Conservation (phyloP, 2,888 invertebrate genomes). For the Nemoura dubitans region DNA sequence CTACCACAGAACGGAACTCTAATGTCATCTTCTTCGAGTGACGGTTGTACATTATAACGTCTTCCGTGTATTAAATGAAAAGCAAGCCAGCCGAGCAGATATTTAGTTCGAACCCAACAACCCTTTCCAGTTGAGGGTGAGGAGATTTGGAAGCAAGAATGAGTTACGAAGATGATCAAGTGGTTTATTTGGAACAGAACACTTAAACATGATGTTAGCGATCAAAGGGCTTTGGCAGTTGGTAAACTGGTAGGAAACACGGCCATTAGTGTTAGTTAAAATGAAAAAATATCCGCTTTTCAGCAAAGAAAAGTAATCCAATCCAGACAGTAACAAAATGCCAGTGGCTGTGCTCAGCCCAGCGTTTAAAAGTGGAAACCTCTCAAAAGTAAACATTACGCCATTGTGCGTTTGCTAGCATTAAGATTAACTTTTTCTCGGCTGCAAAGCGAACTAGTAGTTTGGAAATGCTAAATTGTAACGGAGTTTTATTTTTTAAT, state of each 20-base stretch:
- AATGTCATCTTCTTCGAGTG: neutral
- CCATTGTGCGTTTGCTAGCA: no score
- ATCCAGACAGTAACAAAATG: no score
- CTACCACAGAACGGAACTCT: neutral
- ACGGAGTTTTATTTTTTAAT: no score
- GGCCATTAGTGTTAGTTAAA: no score
- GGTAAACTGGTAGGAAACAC: neutral
- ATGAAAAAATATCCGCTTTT: no score
- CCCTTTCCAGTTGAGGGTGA: neutral
- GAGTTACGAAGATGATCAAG: neutral
- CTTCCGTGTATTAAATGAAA: neutral
- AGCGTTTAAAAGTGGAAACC: no score
- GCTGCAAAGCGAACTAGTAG: no score
- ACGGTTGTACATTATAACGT: neutral
- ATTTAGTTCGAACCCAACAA: neutral
- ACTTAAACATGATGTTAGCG: neutral
- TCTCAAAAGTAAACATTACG: no score
- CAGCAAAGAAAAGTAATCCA: no score
- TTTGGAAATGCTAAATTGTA: no score
- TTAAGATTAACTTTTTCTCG: no score
- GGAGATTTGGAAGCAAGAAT: neutral
- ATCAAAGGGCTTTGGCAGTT: neutral
- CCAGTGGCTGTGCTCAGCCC: no score
- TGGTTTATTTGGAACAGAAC: neutral
- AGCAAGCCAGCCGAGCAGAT: neutral